Evolutionary conservation across 2,113 vertebrate species (phyloP), one percentile per base, ranked within the genome.

Genomic region (Oplegnathus fasciatus): DNA sequence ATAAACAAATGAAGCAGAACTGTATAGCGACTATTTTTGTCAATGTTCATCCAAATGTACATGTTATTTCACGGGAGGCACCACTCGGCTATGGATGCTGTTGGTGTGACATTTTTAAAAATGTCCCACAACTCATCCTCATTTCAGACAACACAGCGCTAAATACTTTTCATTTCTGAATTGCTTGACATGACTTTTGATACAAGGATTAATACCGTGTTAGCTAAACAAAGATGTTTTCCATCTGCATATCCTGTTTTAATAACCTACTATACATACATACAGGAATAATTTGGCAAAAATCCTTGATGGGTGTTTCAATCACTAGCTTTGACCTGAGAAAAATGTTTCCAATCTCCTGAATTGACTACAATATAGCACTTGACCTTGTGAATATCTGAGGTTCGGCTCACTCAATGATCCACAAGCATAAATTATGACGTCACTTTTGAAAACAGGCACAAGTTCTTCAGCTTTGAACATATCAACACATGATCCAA

Each of bases 401-500:
- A 88, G 68, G 62, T 83, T 82, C 48, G 34, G 34, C 69, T 85
- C 72, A 44, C 65, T 67, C 81, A 73, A 13, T 40, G 48, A 84
- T 85, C 66, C 85, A 90, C 83, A 84, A 85, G 73, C 77, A 83
- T 85, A 65, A 87, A 87, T 80, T 68, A 80, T 42, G 42, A 68
- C 0, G 24, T 82, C 34, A 13, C 62, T 83, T 91, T 86, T 92
- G 95, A 96, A 98, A 99, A 98, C 96, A 96, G 97, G 97, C 96
- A 97, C 95, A 96, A 95, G 96, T 97, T 97, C 94, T 97, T 97
- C 96, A 97, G 96, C 80, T 86, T 94, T 90, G 55, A 94, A 97
- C 96, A 96, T 96, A 97, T 96, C 94, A 96, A 97, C 96, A 98
- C 95, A 97, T 95, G 67, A 89, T 60, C 75, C 96, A 96, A 97